phyloP scores from a whole-genome alignment of 1,140 invertebrate species.

The Euborellia annulipes region DNA sequence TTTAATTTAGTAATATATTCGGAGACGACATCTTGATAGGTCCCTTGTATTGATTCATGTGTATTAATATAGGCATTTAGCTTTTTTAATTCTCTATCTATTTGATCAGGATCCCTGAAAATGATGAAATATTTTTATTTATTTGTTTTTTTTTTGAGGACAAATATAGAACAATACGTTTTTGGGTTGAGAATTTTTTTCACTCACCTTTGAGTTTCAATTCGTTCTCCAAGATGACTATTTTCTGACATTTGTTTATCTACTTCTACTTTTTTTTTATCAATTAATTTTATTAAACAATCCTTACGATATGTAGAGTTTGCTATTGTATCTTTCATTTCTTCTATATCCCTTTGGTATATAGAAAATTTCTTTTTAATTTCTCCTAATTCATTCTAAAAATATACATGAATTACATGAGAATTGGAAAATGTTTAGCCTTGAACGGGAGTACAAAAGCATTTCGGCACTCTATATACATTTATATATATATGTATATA shows the following conservation, averaged over 20 bases:
- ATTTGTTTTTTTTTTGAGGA: no score
- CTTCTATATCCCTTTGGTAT: no score
- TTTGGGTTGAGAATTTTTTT: slow-evolving; percentile 3
- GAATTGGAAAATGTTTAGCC: no score
- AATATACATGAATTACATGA: no score
- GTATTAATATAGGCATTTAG: slow-evolving; percentile 20
- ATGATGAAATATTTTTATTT: no score
- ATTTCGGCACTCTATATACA: no score
- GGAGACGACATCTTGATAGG: slow-evolving; percentile 16
- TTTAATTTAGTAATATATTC: slow-evolving; percentile 19
- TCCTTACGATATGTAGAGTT: no score
- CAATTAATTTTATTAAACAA: slow-evolving; percentile 11
- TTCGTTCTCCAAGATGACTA: slow-evolving; percentile 24
- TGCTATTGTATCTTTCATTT: no score
- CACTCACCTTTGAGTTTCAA: slow-evolving; percentile 28
- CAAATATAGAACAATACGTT: no score
- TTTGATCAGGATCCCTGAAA: slow-evolving; percentile 13
- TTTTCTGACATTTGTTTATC: slow-evolving; percentile 18
- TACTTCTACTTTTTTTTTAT: slow-evolving; percentile 16
- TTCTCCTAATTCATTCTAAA: slow-evolving; percentile 26
- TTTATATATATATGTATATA: no score
- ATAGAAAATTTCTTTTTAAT: slow-evolving; percentile 15
- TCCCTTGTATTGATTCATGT: slow-evolving; percentile 21
- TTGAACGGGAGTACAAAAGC: no score
- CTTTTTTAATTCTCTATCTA: slow-evolving; percentile 15